These are phyloP conservation scores for Petrocephalus sullivani DNA, from an alignment of 2,797 vertebrate species.

Conservation along the genomic window DNA sequence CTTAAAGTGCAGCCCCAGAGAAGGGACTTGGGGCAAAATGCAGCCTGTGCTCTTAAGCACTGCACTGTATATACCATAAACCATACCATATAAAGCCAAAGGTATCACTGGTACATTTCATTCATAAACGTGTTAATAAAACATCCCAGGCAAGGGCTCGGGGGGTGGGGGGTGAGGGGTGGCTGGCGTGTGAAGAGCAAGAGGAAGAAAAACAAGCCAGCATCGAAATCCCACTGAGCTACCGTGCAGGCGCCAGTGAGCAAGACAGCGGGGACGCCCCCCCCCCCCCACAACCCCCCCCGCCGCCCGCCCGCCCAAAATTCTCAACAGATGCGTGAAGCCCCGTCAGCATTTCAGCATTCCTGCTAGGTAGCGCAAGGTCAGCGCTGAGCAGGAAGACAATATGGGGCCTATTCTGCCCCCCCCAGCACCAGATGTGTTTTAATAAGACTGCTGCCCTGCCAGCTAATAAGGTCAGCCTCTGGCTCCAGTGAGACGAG, in stretches of 20 bases:
- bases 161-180: conserved; percentile 28
- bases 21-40: background rate
- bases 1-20: background rate
- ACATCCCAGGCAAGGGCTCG: conserved; percentile 9
- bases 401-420: conserved; percentile 78
- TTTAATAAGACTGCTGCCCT: conserved; percentile 94
- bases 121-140: background rate
- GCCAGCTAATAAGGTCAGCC: conserved; percentile 94
- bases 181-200: conserved; percentile 43
- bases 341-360: conserved; percentile 82
- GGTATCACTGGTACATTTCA: background rate
- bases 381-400: conserved; percentile 76
- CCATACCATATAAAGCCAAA: background rate
- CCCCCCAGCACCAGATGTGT: conserved; percentile 91
- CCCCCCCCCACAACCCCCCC: conserved; percentile 44
- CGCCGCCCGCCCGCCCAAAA: conserved; percentile 54
- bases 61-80: background rate
- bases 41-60: background rate
- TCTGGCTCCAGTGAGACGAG: conserved; percentile 98
- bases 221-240: conserved; percentile 66
- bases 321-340: conserved; percentile 79
- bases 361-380: conserved; percentile 82
- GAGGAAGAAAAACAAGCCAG: conserved; percentile 60
- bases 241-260: conserved; percentile 69
- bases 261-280: conserved; percentile 4